These are phyloP conservation scores for Cistogaster globosa DNA, from an alignment of 2,888 invertebrate genomes.

Conservation along the genomic window DNA sequence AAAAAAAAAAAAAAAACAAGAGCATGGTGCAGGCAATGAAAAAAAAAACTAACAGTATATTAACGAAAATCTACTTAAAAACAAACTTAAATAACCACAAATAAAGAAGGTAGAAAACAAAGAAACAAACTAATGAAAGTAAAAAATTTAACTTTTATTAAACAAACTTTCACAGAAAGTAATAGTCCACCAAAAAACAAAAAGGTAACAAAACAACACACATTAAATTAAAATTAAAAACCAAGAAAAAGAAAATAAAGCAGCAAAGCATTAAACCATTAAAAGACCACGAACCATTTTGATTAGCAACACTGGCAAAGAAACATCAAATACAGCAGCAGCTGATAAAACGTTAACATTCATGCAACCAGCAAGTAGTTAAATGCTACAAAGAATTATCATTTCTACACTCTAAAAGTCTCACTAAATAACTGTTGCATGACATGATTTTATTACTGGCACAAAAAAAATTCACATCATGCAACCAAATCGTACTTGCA, in stretches of 20 bases:
- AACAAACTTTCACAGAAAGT: constrained; percentile 55
- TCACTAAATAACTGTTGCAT: constrained; percentile 67
- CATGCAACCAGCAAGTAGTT: constrained; percentile 34
- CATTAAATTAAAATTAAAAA: constrained; percentile 36
- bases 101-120: background rate
- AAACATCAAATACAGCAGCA: constrained; percentile 15
- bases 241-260: background rate
- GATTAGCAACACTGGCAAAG: constrained; percentile 56
- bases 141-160: constrained; percentile 14
- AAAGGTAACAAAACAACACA: background rate
- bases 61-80: constrained; percentile 15
- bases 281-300: constrained; percentile 52
- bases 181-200: background rate
- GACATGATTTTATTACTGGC: constrained; percentile 65
- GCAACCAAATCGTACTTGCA: constrained; percentile 3
- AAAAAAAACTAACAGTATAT: constrained; percentile 23
- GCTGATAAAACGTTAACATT: constrained; percentile 9
- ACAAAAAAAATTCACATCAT: constrained; percentile 45
- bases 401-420: constrained; percentile 61
- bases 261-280: constrained; percentile 57
- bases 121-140: constrained; percentile 44
- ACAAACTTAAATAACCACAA: background rate
- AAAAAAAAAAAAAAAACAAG: constrained; percentile 2
- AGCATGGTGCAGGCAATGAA: background rate
- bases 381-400: constrained; percentile 66